These are phyloP conservation scores for Eledona agricola DNA, from an alignment of 2,888 invertebrate genomes.

Conservation along the genomic window DNA sequence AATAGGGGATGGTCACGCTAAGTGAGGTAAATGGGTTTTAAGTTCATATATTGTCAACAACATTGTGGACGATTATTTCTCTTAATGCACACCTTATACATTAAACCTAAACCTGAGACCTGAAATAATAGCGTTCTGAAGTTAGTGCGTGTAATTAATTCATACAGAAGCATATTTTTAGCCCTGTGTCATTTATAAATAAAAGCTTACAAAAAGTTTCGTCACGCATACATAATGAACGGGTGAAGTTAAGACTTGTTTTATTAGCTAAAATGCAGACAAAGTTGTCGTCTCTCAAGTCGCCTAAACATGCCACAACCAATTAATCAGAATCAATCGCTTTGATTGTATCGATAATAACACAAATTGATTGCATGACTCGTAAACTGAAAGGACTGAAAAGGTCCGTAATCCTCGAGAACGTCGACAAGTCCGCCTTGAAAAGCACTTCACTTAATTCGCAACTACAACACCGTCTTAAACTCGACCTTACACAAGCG, in stretches of 20 bases:
- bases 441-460: constrained; percentile 32
- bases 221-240: constrained; percentile 2
- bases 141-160: no score
- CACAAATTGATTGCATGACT: constrained; percentile 37
- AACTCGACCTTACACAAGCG: constrained; percentile 25
- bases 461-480: constrained; percentile 31
- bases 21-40: no score
- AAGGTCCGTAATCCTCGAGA: constrained; percentile 29
- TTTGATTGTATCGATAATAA: constrained; percentile 33
- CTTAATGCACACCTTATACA: no score
- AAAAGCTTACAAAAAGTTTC: constrained; percentile 5
- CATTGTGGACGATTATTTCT: no score
- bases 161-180: no score
- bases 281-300: no score
- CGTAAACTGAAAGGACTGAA: constrained; percentile 32
- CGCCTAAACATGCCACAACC: no score
- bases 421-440: constrained; percentile 14
- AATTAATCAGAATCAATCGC: constrained; percentile 28
- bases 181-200: no score
- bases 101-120: no score
- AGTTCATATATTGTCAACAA: no score
- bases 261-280: not conserved
- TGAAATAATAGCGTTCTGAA: no score
- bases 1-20: constrained; percentile 20
- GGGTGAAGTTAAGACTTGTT: constrained; percentile 1